Base-by-base conservation (phyloP, 2,888 invertebrate genomes). In the Cephus sareptanus region DNA sequence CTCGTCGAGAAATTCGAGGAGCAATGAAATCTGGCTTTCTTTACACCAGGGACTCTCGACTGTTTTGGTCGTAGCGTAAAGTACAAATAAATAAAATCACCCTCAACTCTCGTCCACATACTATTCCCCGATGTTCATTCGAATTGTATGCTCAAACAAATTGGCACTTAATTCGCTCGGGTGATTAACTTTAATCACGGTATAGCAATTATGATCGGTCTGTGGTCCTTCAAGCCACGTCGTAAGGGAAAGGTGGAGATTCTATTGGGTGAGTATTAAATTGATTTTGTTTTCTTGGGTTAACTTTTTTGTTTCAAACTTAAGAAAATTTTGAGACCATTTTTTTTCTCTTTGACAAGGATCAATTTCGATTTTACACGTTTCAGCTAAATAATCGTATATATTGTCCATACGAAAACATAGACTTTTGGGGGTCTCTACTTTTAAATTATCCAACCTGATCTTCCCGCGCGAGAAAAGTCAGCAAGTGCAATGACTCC, bases 201-300 rank as follows among this genome's bases (percentile, higher is more conserved):
- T 40, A 56, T 23, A 56, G 23, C 9, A 34, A 83, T 77, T 79
- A 94, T 94, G 94, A 93, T 94, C 88, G 94, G 94, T 75, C 92
- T 94, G 86, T 93, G 94, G 92, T 93, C 94, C 78, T 94, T 94
- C 87, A 94, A 94, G 93, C 93, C 94, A 83, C 93, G 95, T 75
- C 92, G 95, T 88, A 94, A 94, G 91, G 94, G 94, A 84, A 93
- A 94, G 90, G 95, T 94, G 92, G 96, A 96, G 92, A 93, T 96
- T 80, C 92, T 96, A 85, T 92, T 96, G 88, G 96, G 96, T 96
- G 93, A 92, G 93, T 75, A 69, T 31, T 15, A 34, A 33, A 74
- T 76, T 77, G 76, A 75, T 56, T 56, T 56, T 40, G 4, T 9
- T 9, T 15, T 1, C 15, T 6, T 23, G 15, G 15, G 12, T 34